phyloP scores from a whole-genome alignment of 64 coral and sea anemone species.

The Catalaphyllia jardinei region DNA sequence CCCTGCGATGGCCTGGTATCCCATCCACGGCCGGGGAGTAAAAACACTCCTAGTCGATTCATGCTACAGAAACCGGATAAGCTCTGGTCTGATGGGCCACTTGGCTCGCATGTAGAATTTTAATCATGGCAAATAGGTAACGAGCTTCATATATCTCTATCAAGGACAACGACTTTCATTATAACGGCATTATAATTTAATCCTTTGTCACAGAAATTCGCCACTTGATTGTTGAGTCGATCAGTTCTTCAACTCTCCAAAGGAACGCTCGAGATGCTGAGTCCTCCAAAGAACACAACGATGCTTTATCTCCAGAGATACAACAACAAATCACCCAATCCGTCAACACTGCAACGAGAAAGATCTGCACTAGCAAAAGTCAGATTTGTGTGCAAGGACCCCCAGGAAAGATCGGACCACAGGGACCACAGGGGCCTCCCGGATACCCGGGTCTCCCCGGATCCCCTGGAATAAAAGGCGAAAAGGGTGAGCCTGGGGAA shows the following conservation, averaged over 20 bases:
- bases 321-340: neutral
- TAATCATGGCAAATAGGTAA: too few relatives aligned
- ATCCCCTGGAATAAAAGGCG: slow-evolving; percentile 28
- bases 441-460: slow-evolving; percentile 12
- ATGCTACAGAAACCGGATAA: too few relatives aligned
- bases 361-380: neutral
- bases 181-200: too few relatives aligned
- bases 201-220: neutral
- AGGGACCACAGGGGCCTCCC: slow-evolving; percentile 8
- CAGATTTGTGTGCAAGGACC: neutral
- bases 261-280: neutral
- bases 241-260: neutral
- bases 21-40: too few relatives aligned
- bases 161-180: too few relatives aligned
- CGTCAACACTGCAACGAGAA: neutral
- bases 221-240: neutral
- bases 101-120: too few relatives aligned
- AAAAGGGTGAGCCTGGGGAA: slow-evolving; percentile 35
- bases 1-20: too few relatives aligned
- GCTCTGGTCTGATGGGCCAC: too few relatives aligned
- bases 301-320: neutral
- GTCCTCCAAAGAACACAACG: neutral
- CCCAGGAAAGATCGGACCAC: slow-evolving; percentile 7
- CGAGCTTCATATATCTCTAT: too few relatives aligned
- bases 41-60: too few relatives aligned